Evolutionary conservation across 2,888 invertebrate genomes (phyloP), one percentile per base, ranked within the genome.

Genomic region (Eilema depressum): DNA sequence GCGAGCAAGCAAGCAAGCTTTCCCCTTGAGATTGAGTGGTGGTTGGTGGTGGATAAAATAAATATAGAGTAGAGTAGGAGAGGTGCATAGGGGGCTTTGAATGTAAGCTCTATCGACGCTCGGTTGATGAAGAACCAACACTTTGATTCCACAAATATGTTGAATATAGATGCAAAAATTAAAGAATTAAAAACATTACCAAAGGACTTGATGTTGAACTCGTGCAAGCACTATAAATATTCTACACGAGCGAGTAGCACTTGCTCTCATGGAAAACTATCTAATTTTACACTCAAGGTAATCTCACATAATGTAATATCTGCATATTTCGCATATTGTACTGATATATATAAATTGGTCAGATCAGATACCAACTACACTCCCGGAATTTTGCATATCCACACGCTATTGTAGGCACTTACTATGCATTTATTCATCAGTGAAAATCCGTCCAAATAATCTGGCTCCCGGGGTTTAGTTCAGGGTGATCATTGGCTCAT

Each of bases 281-380:
- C 91, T 93, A 93, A 92, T 88, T 91, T 92, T 92, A 89, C 82
- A 82, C 85, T 84, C 92, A 92, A 92, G 92, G 92, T 86, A 87
- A 91, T 84, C 81, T 84, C 86, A 86, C 85, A 90, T 91, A 92
- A 90, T 88, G 85, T 88, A 86, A 91, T 89, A 91, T 89, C 86
- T 88, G 89, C 89, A 89, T 90, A 90, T 89, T 90, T 88, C 89
- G 89, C 89, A 89, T 91, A 90, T 89, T 90, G 88, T 89, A 86
- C 84, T 81, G 89, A 86, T 92, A 91, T 90, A 47, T 2, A 53
- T 53, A 53, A 20, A 89, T 91, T 85, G 83, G 89, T 88, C 85
- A 79, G 83, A 86, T 88, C 85, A 79, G 83, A 86, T 84, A 86
- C 79, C 79, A 82, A 83, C 78, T 86, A 84, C 87, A 87, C 78